phyloP scores from a whole-genome alignment of 2,797 vertebrate genomes.

The Tiaroga cobitis region DNA sequence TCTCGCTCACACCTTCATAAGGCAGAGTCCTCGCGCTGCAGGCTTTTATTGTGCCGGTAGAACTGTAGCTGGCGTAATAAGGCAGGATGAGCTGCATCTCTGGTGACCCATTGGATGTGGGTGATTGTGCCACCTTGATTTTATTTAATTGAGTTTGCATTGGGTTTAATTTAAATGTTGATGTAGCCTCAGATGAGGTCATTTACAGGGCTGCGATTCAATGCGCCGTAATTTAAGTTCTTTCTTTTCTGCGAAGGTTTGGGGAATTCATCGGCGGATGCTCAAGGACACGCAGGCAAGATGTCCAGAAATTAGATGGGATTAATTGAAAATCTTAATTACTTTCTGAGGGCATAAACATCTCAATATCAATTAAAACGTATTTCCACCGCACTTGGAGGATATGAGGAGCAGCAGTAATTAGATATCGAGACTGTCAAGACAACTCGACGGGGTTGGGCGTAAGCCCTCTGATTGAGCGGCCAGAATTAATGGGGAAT shows the following conservation, averaged over 20 bases:
- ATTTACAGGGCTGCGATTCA: constrained; percentile 74
- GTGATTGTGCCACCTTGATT: constrained; percentile 65
- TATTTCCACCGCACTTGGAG: constrained; percentile 82
- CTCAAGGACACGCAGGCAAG: constrained; percentile 82
- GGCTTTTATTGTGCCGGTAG: constrained; percentile 48
- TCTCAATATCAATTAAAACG: constrained; percentile 88
- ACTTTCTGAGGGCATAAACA: constrained; percentile 87
- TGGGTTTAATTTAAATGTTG: constrained; percentile 80
- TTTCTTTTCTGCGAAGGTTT: constrained; percentile 74
- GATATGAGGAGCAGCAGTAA: constrained; percentile 83
- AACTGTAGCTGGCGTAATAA: constrained; percentile 27
- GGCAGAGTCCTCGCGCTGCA: constrained; percentile 69
- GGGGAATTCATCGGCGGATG: constrained; percentile 79
- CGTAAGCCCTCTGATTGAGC: constrained; percentile 79
- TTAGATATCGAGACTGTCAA: constrained; percentile 82
- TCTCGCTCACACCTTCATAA: constrained; percentile 70
- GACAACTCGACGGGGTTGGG: constrained; percentile 75
- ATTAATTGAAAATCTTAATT: constrained; percentile 89
- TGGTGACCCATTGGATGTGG: constrained; percentile 57
- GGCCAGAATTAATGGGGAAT: constrained; percentile 75
- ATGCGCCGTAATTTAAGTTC: constrained; percentile 80
- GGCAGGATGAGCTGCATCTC: constrained; percentile 48
- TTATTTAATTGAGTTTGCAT: constrained; percentile 78
- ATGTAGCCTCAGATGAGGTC: constrained; percentile 78
- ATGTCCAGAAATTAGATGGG: constrained; percentile 85